phyloP scores from a whole-genome alignment of 2,113 vertebrate genomes.

The Laticauda colubrina region DNA sequence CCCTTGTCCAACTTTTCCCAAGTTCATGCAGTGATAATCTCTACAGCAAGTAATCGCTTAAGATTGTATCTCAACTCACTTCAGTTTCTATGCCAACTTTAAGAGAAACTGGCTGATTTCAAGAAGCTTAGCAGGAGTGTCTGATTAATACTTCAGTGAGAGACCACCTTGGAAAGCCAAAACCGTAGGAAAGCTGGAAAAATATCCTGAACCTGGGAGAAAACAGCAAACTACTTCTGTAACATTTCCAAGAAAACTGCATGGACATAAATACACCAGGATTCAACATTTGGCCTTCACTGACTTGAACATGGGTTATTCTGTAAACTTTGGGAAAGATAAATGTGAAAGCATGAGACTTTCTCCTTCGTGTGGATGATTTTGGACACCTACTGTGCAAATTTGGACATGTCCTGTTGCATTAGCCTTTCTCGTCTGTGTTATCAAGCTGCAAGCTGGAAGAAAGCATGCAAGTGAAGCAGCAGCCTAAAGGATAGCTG shows the following conservation, averaged over 20 bases:
- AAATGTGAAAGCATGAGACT: too few species aligned
- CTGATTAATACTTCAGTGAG: background rate
- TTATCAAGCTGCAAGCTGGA: background rate
- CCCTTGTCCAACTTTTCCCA: too few species aligned
- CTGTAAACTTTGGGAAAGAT: too few species aligned
- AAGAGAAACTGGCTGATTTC: background rate
- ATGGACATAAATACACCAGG: background rate
- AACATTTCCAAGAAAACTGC: background rate
- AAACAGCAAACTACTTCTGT: background rate
- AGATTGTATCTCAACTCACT: background rate
- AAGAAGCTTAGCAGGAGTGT: background rate
- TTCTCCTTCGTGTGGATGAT: background rate
- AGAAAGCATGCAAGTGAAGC: background rate
- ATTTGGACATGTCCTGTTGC: background rate
- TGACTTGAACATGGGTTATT: background rate
- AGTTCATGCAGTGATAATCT: background rate
- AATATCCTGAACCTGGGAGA: background rate
- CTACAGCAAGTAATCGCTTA: background rate
- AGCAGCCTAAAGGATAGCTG: background rate
- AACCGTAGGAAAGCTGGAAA: background rate
- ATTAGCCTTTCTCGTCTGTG: too few species aligned
- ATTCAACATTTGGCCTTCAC: background rate
- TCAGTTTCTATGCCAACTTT: background rate
- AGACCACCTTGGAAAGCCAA: background rate
- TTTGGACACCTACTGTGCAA: background rate